These are phyloP conservation scores for Zaprionus obscuricornis DNA, from an alignment of 2,888 invertebrate species.

Conservation along the genomic window DNA sequence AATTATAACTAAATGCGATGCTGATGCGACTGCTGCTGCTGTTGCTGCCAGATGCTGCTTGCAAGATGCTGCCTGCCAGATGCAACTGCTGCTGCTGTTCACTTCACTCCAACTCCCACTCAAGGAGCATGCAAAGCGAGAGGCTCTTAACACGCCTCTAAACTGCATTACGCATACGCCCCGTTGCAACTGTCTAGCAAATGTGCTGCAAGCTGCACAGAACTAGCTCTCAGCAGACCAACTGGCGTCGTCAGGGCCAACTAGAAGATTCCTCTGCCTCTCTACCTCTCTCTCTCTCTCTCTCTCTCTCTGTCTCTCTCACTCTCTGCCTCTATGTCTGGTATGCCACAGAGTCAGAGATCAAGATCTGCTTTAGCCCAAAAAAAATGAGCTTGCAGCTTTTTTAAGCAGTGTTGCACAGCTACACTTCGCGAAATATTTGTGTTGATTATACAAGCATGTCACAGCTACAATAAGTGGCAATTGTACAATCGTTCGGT, in stretches of 20 bases:
- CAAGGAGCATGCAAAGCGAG: constrained; percentile 41
- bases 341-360: constrained; percentile 22
- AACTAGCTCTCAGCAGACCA: constrained; percentile 28
- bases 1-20: constrained; percentile 30
- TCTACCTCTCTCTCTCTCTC: too few species aligned
- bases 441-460: too few species aligned
- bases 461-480: too few species aligned
- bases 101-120: constrained; percentile 3
- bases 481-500: too few species aligned
- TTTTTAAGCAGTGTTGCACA: background rate
- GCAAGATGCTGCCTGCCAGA: constrained; percentile 9
- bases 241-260: constrained; percentile 37
- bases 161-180: constrained; percentile 54
- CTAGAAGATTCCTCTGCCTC: too few species aligned
- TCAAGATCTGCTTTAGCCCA: constrained; percentile 38
- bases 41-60: too few species aligned
- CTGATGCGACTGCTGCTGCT: constrained; percentile 8
- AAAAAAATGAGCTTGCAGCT: constrained; percentile 14
- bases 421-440: too few species aligned
- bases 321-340: constrained; percentile 14
- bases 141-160: constrained; percentile 38
- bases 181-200: constrained; percentile 34
- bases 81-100: constrained; percentile 4
- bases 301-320: too few species aligned
- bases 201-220: background rate